A percentile compares a stretch with the other conserved stretches of the same genome.
Conservation (phyloP, 2,888 invertebrate genomes). For the Hydroisotoma schaefferi region DNA sequence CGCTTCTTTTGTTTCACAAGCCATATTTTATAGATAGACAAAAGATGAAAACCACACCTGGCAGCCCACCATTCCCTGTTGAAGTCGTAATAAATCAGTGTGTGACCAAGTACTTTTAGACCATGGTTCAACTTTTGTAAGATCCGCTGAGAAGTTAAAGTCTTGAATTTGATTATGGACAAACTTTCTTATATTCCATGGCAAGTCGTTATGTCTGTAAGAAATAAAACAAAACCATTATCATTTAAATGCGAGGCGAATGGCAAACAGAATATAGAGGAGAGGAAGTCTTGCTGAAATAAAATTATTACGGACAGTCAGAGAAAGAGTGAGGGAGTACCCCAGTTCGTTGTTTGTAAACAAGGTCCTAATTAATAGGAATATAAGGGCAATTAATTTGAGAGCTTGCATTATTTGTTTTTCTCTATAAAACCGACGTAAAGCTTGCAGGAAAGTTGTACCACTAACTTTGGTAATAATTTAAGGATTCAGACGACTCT, state of each 20-base stretch:
- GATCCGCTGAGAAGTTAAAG: conserved; percentile 70
- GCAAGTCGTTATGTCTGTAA: conserved; percentile 74
- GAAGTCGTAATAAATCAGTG: conserved; percentile 81
- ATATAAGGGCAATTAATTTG: too few species aligned
- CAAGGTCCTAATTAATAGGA: too few species aligned
- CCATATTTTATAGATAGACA: conserved; percentile 16
- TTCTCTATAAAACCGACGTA: too few species aligned
- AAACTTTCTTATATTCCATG: conserved; percentile 87
- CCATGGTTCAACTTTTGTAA: conserved; percentile 74
- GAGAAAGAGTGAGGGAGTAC: too few species aligned
- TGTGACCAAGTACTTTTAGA: conserved; percentile 84
- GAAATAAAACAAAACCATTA: conserved; percentile 30
- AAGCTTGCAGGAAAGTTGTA: too few species aligned
- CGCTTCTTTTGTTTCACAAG: not conserved
- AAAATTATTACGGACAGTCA: too few species aligned
- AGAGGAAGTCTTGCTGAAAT: too few species aligned
- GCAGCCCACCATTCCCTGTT: conserved; percentile 77
- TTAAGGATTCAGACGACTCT: too few species aligned
- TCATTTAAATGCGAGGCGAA: conserved; percentile 12
- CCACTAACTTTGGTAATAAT: too few species aligned
- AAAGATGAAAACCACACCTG: conserved; percentile 60
- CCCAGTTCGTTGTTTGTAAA: too few species aligned
- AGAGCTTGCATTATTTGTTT: too few species aligned
- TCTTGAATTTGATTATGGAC: conserved; percentile 82
- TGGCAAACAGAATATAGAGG: too few species aligned